Conservation (phyloP, 2,113 vertebrate species). For the Synchiropus splendidus region DNA sequence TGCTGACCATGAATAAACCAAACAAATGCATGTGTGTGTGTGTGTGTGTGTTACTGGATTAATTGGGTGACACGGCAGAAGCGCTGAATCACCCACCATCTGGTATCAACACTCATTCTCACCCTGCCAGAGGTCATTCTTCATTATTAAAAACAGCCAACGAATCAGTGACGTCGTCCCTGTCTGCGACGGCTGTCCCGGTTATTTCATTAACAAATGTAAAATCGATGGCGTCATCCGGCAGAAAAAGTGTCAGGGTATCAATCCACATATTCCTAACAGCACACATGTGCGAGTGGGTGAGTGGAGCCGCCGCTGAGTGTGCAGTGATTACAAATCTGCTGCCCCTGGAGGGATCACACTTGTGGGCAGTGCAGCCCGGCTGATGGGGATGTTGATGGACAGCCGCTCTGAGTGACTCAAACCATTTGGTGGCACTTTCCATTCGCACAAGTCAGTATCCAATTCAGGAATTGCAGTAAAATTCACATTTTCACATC, state of each 20-base stretch:
- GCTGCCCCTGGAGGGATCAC: constrained; percentile 30
- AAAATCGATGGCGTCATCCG: too few relatives aligned
- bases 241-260: background rate
- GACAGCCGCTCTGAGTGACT: constrained; percentile 31
- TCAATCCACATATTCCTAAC: constrained; percentile 2
- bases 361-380: constrained; percentile 17
- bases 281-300: constrained; percentile 17
- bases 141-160: constrained; percentile 1
- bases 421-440: constrained; percentile 39
- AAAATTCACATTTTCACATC: too few relatives aligned
- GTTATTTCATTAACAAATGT: too few relatives aligned
- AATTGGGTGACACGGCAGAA: constrained; percentile 21
- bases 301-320: constrained; percentile 16
- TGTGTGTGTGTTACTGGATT: constrained; percentile 9
- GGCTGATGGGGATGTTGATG: constrained; percentile 24
- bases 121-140: background rate
- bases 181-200: too few relatives aligned
- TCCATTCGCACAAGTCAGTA: too few relatives aligned
- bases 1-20: too few relatives aligned
- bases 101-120: constrained; percentile 14
- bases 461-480: too few relatives aligned
- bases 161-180: too few relatives aligned
- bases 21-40: background rate
- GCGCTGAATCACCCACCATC: constrained; percentile 23
- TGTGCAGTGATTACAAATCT: constrained; percentile 40